Evolutionary conservation across 2,797 vertebrate species (phyloP), one percentile per base, ranked within the genome.

Genomic region (Pantherophis vulpinus): DNA sequence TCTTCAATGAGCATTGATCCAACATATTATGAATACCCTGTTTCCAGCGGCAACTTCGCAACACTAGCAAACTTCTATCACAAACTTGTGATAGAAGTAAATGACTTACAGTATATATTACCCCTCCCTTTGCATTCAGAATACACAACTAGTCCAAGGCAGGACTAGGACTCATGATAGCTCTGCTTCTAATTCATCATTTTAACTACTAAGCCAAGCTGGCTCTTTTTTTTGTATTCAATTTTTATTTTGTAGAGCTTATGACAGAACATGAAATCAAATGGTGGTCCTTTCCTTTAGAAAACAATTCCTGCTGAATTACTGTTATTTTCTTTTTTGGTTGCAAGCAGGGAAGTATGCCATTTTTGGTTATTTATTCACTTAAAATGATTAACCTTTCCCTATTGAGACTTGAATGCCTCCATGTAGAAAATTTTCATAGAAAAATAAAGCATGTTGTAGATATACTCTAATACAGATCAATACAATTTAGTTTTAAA

Each of bases 1-100:
- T 97, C 92, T 94, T 94, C 93, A 95, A 42, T 55, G 90, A 95
- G 32, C 74, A 91, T 0, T 91, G 91, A 92, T 74, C 95, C 58
- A 92, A 93, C 94, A 86, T 3, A 95, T 95, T 63, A 86, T 66
- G 3, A 96, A 94, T 86, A 89, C 95, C 93, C 94, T 90, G 90
- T 93, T 94, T 92, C 90, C 47, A 94, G 89, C 63, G 94, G 61
- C 51, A 95, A 91, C 95, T 0, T 13, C 32, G 63, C 87, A 47
- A 91, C 61, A 89, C 37, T 59, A 83, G 55, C 18, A 60, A 18
- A 89, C 3, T 42, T 42, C 42, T 42, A 42, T 42, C 42, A 4
- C 47, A 13, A 42, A 79, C 42, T 86, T 93, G 13, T 47, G 70
- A 59, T 89, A 47, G 25, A 79, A 88, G 29, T 91, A 91, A 63